phyloP scores from a whole-genome alignment of 2,888 invertebrate species.

The Drosophila anomalata region DNA sequence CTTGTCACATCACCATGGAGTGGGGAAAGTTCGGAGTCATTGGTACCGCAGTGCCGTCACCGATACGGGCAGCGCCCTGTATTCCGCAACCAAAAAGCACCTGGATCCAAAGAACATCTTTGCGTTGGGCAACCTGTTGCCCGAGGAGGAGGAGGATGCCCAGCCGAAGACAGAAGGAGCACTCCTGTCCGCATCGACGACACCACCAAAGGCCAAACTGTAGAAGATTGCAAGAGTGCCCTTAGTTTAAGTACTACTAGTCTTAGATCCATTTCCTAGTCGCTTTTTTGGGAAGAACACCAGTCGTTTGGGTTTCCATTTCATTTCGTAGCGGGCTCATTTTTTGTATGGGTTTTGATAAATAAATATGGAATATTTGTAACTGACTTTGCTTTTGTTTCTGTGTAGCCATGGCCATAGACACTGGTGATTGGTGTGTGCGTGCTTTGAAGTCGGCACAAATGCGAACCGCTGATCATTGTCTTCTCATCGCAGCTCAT shows the following conservation, averaged over 20 bases:
- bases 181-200: slow-evolving; percentile 1
- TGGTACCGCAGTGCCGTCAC: slow-evolving; percentile 95
- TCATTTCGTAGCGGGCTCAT: slow-evolving; percentile 50
- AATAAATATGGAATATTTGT: slow-evolving; percentile 68
- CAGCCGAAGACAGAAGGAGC: slow-evolving; percentile 2
- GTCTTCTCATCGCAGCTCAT: slow-evolving; percentile 60
- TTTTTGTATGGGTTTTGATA: slow-evolving; percentile 71
- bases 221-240: slow-evolving; percentile 45
- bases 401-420: slow-evolving; percentile 12
- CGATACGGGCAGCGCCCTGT: slow-evolving; percentile 90
- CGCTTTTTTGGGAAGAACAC: slow-evolving; percentile 39
- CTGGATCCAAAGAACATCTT: slow-evolving; percentile 98
- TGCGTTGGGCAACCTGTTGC: slow-evolving; percentile 91
- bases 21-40: slow-evolving; percentile 95
- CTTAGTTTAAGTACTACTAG: slow-evolving; percentile 58
- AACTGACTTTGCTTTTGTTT: not conserved
- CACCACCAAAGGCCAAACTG: slow-evolving; percentile 70
- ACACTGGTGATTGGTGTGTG: slow-evolving; percentile 35
- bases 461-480: slow-evolving; percentile 56
- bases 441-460: slow-evolving; percentile 47
- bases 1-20: slow-evolving; percentile 98
- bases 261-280: slow-evolving; percentile 49
- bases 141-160: slow-evolving; percentile 24
- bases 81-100: slow-evolving; percentile 92
- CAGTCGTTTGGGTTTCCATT: slow-evolving; percentile 35